These are phyloP conservation scores for Lottia scabra DNA, from an alignment of 2,888 invertebrate genomes.

Conservation along the genomic window DNA sequence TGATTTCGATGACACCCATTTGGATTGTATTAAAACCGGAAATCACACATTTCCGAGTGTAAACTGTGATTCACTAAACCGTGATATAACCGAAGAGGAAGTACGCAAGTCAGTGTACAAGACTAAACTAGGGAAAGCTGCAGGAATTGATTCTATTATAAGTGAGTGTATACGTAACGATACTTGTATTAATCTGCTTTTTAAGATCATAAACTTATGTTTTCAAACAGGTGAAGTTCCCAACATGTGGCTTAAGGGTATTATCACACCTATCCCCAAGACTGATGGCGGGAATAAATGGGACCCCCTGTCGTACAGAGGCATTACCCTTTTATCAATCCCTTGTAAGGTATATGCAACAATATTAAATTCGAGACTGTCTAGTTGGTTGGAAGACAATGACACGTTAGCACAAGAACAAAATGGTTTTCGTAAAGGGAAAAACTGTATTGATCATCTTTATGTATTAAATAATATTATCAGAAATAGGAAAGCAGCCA, in stretches of 20 bases:
- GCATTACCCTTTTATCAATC: constrained; percentile 1
- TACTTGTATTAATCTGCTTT: background rate
- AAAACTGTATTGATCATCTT: constrained; percentile 21
- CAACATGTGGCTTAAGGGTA: background rate
- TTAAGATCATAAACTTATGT: constrained; percentile 11
- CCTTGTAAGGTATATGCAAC: constrained; percentile 18
- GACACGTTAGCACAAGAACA: constrained; percentile 18
- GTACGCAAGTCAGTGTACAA: no score
- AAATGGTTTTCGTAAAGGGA: constrained; percentile 19
- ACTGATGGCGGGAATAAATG: background rate
- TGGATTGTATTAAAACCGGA: background rate
- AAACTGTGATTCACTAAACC: background rate
- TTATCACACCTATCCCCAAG: background rate
- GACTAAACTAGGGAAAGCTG: background rate
- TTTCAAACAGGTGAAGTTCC: constrained; percentile 8
- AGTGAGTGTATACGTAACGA: background rate
- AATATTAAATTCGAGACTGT: constrained; percentile 13
- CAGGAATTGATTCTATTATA: background rate
- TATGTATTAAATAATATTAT: constrained; percentile 11
- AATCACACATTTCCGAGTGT: background rate
- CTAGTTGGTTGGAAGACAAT: constrained; percentile 12
- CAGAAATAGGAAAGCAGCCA: constrained; percentile 13
- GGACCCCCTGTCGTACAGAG: background rate
- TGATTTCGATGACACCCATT: background rate
- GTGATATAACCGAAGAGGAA: background rate